These are phyloP conservation scores for Diogma glabrata DNA, from an alignment of 2,888 invertebrate species.

Conservation along the genomic window DNA sequence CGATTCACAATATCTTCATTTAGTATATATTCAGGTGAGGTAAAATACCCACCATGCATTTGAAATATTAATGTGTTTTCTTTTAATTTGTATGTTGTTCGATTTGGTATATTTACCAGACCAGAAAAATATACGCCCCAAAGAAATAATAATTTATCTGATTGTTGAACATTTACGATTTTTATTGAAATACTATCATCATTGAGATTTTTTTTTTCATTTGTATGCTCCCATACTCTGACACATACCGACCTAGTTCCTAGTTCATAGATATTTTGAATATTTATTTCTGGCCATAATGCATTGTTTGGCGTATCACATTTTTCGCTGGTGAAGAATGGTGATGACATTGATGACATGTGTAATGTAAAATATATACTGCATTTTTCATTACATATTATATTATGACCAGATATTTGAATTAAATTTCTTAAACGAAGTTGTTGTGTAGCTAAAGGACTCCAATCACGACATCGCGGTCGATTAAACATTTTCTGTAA, in stretches of 20 bases:
- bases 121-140: constrained; percentile 83
- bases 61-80: constrained; percentile 61
- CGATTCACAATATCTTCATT: background rate
- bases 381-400: constrained; percentile 32
- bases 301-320: constrained; percentile 54
- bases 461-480: constrained; percentile 66
- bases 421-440: constrained; percentile 66
- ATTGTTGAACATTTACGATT: constrained; percentile 25
- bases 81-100: constrained; percentile 24
- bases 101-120: constrained; percentile 48
- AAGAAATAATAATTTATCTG: constrained; percentile 55
- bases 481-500: constrained; percentile 41
- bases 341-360: constrained; percentile 66
- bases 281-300: constrained; percentile 71
- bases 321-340: constrained; percentile 73
- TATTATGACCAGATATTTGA: constrained; percentile 58
- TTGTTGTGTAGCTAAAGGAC: constrained; percentile 74
- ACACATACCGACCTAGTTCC: constrained; percentile 33
- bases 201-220: constrained; percentile 1
- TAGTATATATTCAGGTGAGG: constrained; percentile 39
- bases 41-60: constrained; percentile 79
- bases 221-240: constrained; percentile 30
- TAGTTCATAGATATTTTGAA: constrained; percentile 44
- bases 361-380: constrained; percentile 71
- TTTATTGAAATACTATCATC: too few relatives aligned